Conservation (phyloP, 92 coral and sea anemone genomes). For the Heteractis magnifica region DNA sequence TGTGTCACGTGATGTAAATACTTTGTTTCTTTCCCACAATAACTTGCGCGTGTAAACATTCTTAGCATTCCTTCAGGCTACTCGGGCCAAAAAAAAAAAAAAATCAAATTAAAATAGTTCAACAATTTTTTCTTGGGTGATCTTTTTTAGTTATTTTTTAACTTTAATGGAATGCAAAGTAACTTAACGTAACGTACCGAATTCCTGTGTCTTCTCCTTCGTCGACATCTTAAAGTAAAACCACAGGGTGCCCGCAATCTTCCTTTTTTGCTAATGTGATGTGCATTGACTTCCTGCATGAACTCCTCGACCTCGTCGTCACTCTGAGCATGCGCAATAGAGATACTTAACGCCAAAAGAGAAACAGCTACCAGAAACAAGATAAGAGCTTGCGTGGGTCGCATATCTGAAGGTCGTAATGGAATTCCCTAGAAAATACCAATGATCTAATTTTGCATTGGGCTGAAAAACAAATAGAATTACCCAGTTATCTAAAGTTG, state of each 20-base stretch:
- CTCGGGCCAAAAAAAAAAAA: too few species aligned
- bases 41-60: too few species aligned
- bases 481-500: not conserved
- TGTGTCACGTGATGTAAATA: too few species aligned
- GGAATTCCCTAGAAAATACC: not conserved
- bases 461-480: not conserved
- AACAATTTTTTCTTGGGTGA: too few species aligned
- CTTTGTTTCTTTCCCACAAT: too few species aligned
- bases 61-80: too few species aligned
- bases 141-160: too few species aligned
- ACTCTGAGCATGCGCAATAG: slow-evolving; percentile 6
- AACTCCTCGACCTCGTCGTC: not conserved
- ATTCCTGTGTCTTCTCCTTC: not conserved
- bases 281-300: not conserved
- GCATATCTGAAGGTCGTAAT: slow-evolving; percentile 1
- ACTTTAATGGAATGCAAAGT: too few species aligned
- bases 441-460: slow-evolving; percentile 2
- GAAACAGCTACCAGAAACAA: not conserved
- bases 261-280: slow-evolving; percentile 3
- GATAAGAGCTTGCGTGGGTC: slow-evolving; percentile 3
- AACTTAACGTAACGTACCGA: not conserved
- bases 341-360: slow-evolving; percentile 17
- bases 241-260: slow-evolving; percentile 23
- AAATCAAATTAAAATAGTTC: too few species aligned
- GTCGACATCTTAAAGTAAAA: slow-evolving; percentile 19